A percentile compares a stretch with the other conserved stretches of the same genome.
These are phyloP conservation scores for Orbicella faveolata DNA, from an alignment of 64 coral and sea anemone genomes.

Conservation along the genomic window DNA sequence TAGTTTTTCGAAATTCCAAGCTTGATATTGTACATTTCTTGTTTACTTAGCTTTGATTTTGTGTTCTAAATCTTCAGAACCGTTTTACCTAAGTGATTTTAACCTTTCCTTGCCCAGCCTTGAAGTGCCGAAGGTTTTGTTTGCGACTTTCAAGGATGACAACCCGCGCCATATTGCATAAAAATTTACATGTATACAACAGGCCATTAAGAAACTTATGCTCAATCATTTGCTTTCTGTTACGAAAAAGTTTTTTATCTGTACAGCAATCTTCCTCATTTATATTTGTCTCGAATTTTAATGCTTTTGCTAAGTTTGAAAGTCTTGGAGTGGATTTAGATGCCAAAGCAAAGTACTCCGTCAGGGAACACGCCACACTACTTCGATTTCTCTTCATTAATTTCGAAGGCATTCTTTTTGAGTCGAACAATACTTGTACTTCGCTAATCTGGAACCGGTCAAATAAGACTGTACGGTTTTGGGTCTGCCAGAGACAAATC, in stretches of 20 bases:
- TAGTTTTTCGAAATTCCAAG: not conserved
- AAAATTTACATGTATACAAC: constrained; percentile 1
- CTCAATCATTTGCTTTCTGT: not conserved
- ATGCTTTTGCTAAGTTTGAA: not conserved
- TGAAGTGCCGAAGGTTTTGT: not conserved
- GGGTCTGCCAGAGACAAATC: not conserved
- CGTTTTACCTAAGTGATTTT: not conserved
- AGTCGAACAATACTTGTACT: not conserved
- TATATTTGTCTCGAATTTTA: not conserved
- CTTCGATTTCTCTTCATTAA: constrained; percentile 1
- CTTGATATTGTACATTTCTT: constrained; percentile 10
- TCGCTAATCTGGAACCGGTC: not conserved
- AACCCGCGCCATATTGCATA: constrained; percentile 13
- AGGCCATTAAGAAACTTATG: not conserved
- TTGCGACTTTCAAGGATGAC: constrained; percentile 24
- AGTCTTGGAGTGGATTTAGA: not conserved
- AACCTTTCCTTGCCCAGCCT: not conserved
- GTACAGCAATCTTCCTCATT: not conserved
- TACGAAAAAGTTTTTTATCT: not conserved
- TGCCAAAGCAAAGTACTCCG: not conserved
- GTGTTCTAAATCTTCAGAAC: no score
- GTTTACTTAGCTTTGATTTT: not conserved
- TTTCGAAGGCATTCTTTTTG: not conserved
- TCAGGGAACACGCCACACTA: not conserved
- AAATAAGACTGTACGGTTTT: not conserved